phyloP scores from a whole-genome alignment of 2,113 vertebrate genomes.

The Megaptera novaeangliae region DNA sequence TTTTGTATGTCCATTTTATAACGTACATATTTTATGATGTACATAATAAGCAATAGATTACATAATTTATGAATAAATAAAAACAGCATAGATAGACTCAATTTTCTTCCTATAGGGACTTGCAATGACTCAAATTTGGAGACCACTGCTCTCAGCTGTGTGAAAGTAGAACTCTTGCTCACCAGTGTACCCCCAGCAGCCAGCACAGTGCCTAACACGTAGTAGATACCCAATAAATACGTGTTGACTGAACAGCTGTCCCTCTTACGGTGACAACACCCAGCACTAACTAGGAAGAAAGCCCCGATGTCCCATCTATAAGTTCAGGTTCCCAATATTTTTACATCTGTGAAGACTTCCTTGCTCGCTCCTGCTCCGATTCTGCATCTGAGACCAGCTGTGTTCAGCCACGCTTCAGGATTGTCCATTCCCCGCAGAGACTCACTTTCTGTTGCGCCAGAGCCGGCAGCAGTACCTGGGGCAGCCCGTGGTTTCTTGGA shows the following conservation, averaged over 20 bases:
- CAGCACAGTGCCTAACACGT: background rate
- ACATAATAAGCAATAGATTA: background rate
- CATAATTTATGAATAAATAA: background rate
- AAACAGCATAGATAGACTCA: background rate
- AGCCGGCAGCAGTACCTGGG: background rate
- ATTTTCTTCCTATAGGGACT: background rate
- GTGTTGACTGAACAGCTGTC: background rate
- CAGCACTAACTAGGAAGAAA: background rate
- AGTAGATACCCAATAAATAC: background rate
- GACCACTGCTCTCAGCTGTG: background rate
- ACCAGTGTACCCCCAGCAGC: background rate
- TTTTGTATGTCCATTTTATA: background rate
- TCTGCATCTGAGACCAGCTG: background rate
- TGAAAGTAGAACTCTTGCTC: background rate
- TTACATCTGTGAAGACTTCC: background rate
- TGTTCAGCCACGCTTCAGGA: background rate
- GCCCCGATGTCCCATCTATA: background rate
- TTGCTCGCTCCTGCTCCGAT: background rate
- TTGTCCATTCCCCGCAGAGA: background rate
- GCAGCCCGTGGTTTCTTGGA: background rate
- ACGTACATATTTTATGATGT: background rate
- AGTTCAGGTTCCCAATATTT: background rate
- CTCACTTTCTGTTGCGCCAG: background rate
- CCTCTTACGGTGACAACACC: background rate
- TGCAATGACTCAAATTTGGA: background rate